Evolutionary conservation across 2,113 vertebrate species (phyloP).

Genomic region (Channa maculata): DNA sequence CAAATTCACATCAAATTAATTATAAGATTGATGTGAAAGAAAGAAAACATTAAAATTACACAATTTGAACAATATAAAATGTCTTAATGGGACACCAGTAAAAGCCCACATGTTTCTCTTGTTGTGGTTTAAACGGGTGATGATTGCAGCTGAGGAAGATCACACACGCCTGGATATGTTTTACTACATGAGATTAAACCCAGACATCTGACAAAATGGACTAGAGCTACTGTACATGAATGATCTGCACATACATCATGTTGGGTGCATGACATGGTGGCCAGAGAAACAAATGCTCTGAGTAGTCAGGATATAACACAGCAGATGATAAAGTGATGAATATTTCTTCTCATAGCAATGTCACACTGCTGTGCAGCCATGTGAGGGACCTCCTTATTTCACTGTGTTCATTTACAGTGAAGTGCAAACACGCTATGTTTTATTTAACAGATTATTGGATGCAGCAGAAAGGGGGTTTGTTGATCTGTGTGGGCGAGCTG

Average conservation of each 20-base stretch:
- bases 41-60: background rate
- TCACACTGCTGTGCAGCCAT: background rate
- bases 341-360: slow-evolving; percentile 15
- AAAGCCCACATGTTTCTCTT: slow-evolving; percentile 6
- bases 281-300: background rate
- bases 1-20: no score
- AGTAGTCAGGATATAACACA: slow-evolving; percentile 15
- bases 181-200: background rate
- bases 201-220: slow-evolving; percentile 1
- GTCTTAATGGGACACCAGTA: background rate
- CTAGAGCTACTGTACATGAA: no score
- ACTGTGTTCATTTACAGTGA: background rate
- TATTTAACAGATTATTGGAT: slow-evolving; percentile 5
- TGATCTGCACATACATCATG: no score
- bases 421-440: background rate
- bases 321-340: slow-evolving; percentile 7
- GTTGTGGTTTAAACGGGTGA: slow-evolving; percentile 14
- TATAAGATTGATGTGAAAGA: background rate
- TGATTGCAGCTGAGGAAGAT: slow-evolving; percentile 10
- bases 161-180: no score
- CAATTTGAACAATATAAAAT: no score
- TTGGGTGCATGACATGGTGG: background rate
- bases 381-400: background rate
- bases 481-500: background rate
- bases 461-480: background rate